Evolutionary conservation across 2,113 vertebrate species (phyloP).

Genomic region (Eurystomus gularis): DNA sequence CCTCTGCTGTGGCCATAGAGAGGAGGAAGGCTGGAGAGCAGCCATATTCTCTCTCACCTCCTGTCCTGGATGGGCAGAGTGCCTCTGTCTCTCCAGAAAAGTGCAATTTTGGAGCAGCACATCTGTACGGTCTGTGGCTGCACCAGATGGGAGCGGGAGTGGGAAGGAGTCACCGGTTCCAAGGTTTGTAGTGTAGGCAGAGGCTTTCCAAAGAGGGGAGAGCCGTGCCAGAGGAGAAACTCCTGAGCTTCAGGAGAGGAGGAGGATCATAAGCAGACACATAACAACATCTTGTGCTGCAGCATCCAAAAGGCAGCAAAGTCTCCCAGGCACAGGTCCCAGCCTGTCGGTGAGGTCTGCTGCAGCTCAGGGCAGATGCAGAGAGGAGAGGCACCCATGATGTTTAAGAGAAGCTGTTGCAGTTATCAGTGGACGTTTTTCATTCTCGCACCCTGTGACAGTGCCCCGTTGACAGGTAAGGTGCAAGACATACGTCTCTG

Average conservation of each 20-base stretch:
- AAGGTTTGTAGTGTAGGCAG: not conserved
- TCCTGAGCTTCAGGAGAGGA: not conserved
- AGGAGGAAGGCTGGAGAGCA: not conserved
- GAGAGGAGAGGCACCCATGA: not conserved
- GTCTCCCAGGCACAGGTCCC: not conserved
- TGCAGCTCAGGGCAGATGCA: not conserved
- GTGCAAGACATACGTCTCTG: not conserved
- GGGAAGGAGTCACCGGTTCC: not conserved
- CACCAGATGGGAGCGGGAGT: not conserved
- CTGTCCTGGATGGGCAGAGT: accelerated
- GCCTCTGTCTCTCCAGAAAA: not conserved
- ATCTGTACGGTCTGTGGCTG: not conserved
- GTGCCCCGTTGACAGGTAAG: not conserved
- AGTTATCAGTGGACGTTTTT: not conserved
- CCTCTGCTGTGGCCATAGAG: accelerated
- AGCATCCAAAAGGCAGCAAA: not conserved
- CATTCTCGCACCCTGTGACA: not conserved
- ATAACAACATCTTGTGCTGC: not conserved
- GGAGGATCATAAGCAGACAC: not conserved
- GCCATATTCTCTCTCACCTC: not conserved
- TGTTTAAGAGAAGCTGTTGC: not conserved
- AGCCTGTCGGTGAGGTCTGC: not conserved
- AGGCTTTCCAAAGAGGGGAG: not conserved
- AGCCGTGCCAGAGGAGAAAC: not conserved
- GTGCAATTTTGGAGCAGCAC: not conserved